Conservation (phyloP, 1,140 invertebrate genomes). For the Papilio polyxenes region DNA sequence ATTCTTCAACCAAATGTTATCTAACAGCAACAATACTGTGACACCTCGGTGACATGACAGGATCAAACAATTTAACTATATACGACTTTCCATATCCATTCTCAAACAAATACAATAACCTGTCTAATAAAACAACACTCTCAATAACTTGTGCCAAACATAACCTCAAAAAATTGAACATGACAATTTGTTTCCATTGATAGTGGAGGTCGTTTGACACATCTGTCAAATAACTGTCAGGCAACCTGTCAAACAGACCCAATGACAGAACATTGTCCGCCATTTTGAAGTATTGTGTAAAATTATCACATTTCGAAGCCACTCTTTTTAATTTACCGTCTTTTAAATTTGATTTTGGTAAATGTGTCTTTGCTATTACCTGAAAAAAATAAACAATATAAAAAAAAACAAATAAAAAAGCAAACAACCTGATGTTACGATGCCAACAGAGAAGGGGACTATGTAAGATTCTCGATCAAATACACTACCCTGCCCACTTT, state of each 20-base stretch:
- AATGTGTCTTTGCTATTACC: constrained; percentile 73
- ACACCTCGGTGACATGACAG: constrained; percentile 88
- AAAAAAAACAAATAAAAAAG: too few relatives aligned
- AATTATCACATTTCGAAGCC: constrained; percentile 80
- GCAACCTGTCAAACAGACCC: constrained; percentile 72
- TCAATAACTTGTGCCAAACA: constrained; percentile 92
- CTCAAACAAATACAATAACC: constrained; percentile 89
- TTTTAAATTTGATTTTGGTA: constrained; percentile 59
- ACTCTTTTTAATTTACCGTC: constrained; percentile 77
- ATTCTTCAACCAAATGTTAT: constrained; percentile 38
- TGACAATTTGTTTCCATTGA: constrained; percentile 84
- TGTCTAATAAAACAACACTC: constrained; percentile 91
- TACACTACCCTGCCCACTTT: too few relatives aligned
- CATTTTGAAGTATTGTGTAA: constrained; percentile 84
- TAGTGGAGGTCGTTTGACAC: constrained; percentile 75
- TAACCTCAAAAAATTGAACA: constrained; percentile 91
- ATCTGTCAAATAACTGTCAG: constrained; percentile 76
- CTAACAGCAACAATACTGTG: constrained; percentile 85
- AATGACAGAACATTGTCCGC: constrained; percentile 82
- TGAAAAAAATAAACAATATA: constrained; percentile 48
- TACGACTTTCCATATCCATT: constrained; percentile 83
- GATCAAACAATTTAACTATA: constrained; percentile 88
- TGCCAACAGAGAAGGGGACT: too few relatives aligned
- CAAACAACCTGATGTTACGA: too few relatives aligned
- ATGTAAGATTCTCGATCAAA: too few relatives aligned